phyloP scores from a whole-genome alignment of 92 coral and sea anemone genomes.

The Muricea muricata region DNA sequence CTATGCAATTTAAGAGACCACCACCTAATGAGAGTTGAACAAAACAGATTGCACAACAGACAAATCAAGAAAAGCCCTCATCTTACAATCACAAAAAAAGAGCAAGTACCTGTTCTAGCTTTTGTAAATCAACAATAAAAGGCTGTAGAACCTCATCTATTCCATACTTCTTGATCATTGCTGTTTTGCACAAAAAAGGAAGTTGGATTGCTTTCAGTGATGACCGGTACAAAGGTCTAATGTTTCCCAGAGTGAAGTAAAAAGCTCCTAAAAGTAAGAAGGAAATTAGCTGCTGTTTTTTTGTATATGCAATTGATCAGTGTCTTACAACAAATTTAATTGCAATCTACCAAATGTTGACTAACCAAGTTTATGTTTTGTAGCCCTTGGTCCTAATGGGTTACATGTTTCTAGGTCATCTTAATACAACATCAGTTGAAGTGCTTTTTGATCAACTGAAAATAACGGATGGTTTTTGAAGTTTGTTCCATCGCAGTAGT shows the following conservation, averaged over 20 bases:
- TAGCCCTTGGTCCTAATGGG: conserved; percentile 49
- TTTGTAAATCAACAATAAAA: conserved; percentile 65
- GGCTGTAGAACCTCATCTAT: conserved; percentile 65
- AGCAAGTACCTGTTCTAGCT: conserved; percentile 53
- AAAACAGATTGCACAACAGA: too few relatives aligned
- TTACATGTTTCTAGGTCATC: conserved; percentile 48
- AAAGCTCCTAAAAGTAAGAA: conserved; percentile 42
- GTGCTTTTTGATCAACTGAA: conserved; percentile 20
- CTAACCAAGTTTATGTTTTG: conserved; percentile 39
- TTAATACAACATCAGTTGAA: conserved; percentile 31
- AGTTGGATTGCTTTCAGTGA: conserved; percentile 67
- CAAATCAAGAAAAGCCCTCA: too few relatives aligned
- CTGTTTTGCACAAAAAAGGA: conserved; percentile 57
- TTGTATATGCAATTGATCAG: too few relatives aligned
- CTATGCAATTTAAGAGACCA: too few relatives aligned
- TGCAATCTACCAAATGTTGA: too few relatives aligned
- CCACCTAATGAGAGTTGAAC: background rate
- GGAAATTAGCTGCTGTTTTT: background rate
- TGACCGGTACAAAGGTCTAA: conserved; percentile 57
- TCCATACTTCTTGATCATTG: conserved; percentile 67
- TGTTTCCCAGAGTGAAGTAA: conserved; percentile 69
- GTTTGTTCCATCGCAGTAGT: conserved; percentile 36
- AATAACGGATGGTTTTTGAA: conserved; percentile 45
- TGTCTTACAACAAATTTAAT: too few relatives aligned
- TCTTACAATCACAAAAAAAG: background rate